Percentiles rank a stretch among this genome's conserved stretches.
Evolutionary conservation across 2,113 vertebrate species (phyloP).

Genomic region (Sigmodon hispidus): DNA sequence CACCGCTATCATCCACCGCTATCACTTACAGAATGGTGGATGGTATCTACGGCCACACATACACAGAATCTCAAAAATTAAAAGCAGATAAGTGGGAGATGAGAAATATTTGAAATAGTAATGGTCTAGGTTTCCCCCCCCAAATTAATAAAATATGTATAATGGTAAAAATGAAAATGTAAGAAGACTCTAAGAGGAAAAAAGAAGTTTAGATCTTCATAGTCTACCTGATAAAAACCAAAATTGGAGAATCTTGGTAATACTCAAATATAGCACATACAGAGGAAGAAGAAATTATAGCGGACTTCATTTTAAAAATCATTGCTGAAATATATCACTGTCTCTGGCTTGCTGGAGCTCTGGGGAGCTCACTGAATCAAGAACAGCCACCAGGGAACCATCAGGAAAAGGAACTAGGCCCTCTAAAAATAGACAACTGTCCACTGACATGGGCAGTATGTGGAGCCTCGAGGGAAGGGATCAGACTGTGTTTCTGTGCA

Average conservation of each 20-base stretch:
- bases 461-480: no score
- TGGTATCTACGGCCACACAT: background rate
- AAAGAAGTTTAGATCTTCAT: background rate
- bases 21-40: background rate
- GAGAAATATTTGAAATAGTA: slow-evolving; percentile 46
- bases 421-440: no score
- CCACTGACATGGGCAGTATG: no score
- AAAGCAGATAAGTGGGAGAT: background rate
- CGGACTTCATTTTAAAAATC: background rate
- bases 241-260: slow-evolving; percentile 22
- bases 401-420: no score
- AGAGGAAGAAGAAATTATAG: slow-evolving; percentile 9
- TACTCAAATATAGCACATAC: background rate
- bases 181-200: background rate
- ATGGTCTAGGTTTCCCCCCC: background rate
- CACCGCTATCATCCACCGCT: background rate
- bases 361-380: no score
- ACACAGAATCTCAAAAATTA: background rate
- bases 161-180: background rate
- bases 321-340: no score
- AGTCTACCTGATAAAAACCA: slow-evolving; percentile 16
- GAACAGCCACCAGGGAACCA: no score
- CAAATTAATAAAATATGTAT: background rate
- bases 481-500: no score
- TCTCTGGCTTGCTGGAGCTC: no score